These are phyloP conservation scores for Serranus cabrilla DNA, from an alignment of 2,797 vertebrate species.

Conservation along the genomic window DNA sequence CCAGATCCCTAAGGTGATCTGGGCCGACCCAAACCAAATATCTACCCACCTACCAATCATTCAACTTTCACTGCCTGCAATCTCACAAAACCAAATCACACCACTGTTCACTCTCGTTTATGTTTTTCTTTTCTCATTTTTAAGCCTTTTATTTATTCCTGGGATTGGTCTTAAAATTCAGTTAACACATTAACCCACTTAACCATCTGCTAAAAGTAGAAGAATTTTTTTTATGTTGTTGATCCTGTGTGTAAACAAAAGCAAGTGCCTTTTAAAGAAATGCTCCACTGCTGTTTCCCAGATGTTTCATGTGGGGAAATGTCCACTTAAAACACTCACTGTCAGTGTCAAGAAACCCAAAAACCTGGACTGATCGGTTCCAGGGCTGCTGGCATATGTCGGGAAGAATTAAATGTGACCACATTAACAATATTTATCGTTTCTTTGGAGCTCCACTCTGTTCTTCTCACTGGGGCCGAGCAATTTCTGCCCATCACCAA, in stretches of 20 bases:
- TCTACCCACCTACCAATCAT: constrained; percentile 79
- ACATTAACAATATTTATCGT: neutral
- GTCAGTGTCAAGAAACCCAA: neutral
- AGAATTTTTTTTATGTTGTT: constrained; percentile 20
- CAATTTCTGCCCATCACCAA: neutral
- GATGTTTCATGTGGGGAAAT: neutral
- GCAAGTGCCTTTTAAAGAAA: constrained; percentile 61
- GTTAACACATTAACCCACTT: constrained; percentile 63
- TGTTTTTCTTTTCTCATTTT: constrained; percentile 66
- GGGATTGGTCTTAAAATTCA: constrained; percentile 45
- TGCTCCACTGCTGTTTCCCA: constrained; percentile 56
- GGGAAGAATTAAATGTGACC: neutral
- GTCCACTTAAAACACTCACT: neutral
- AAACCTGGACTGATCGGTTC: neutral
- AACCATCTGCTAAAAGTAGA: constrained; percentile 48
- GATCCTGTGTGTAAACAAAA: constrained; percentile 46
- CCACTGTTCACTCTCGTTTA: constrained; percentile 71
- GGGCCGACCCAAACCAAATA: constrained; percentile 74
- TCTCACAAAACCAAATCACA: constrained; percentile 77
- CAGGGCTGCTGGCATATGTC: neutral
- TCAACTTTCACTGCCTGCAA: constrained; percentile 82
- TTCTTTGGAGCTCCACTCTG: neutral
- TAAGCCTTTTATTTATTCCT: constrained; percentile 57
- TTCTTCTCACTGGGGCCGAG: neutral
- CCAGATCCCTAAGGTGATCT: constrained; percentile 96